Percentiles rank a stretch among this genome's conserved stretches.
phyloP scores from a whole-genome alignment of 2,113 vertebrate species.

The Zosterops borbonicus region DNA sequence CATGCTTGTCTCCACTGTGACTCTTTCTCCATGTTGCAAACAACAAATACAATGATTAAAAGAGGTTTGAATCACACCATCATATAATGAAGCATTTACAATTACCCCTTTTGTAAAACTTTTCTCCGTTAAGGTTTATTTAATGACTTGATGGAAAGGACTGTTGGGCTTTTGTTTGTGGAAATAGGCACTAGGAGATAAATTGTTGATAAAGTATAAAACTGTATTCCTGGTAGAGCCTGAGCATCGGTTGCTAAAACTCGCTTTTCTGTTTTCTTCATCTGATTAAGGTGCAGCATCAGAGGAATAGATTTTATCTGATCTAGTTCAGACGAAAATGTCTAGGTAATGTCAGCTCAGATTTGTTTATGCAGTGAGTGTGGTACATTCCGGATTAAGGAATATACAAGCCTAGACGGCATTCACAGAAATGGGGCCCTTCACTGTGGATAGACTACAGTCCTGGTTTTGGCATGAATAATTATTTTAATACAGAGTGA shows the following conservation, averaged over 20 bases:
- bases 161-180: neutral
- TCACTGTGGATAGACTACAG: neutral
- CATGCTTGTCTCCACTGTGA: neutral
- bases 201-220: neutral
- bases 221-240: accelerated
- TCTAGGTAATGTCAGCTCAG: neutral
- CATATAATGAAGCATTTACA: neutral
- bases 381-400: neutral
- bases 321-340: neutral
- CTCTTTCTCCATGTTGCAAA: neutral
- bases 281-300: neutral
- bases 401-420: neutral
- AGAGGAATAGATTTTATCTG: neutral
- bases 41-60: neutral
- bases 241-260: neutral
- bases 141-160: neutral
- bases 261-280: neutral
- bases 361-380: neutral
- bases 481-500: neutral
- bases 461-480: neutral
- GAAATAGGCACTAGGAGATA: neutral
- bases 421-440: neutral
- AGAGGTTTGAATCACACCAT: neutral
- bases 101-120: neutral
- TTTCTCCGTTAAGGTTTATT: neutral